A percentile compares a stretch with the other conserved stretches of the same genome.
phyloP scores from a whole-genome alignment of 2,888 invertebrate genomes.

The Lycocerus yunnanus region DNA sequence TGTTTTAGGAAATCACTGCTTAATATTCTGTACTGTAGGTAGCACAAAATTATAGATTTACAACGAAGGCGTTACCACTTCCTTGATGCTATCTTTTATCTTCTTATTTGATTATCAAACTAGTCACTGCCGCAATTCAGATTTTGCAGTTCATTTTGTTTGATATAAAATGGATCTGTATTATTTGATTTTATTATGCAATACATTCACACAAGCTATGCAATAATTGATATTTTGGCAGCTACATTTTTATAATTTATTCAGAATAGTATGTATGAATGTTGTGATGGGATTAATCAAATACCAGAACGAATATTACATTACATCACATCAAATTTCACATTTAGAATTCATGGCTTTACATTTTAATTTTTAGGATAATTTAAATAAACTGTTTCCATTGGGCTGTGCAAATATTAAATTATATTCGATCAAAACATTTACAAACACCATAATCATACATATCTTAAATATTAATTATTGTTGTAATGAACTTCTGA shows the following conservation, averaged over 20 bases:
- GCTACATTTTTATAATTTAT: not conserved
- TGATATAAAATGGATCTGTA: not conserved
- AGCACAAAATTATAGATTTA: not conserved
- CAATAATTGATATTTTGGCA: not conserved
- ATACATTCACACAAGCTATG: not conserved
- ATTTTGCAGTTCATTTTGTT: not conserved
- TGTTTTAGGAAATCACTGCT: not conserved
- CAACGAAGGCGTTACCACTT: not conserved
- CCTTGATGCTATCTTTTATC: not conserved
- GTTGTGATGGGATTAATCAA: not conserved
- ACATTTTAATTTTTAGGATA: not conserved
- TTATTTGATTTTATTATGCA: not conserved
- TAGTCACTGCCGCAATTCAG: not conserved
- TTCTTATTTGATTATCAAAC: not conserved
- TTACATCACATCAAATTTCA: not conserved
- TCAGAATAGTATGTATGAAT: not conserved
- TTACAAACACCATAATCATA: not conserved
- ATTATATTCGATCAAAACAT: not conserved
- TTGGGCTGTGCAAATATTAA: not conserved
- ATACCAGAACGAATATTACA: not conserved
- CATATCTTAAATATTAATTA: not conserved
- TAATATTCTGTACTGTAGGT: not conserved
- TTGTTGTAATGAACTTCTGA: not conserved
- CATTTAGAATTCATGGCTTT: not conserved
- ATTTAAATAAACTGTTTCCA: not conserved